phyloP scores from a whole-genome alignment of 2,113 vertebrate genomes.

The Solenodon paradoxus region DNA sequence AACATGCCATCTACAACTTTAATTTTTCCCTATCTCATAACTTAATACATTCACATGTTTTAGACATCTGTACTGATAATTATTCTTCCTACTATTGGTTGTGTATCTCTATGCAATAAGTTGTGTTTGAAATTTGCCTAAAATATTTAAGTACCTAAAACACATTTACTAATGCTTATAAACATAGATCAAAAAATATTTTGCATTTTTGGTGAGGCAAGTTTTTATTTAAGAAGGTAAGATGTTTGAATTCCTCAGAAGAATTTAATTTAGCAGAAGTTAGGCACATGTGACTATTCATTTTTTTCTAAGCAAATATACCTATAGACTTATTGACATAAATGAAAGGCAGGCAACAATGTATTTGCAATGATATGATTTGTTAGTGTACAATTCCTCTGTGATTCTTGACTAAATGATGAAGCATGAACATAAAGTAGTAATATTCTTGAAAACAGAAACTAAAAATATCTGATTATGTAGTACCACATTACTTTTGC shows the following conservation, averaged over 20 bases:
- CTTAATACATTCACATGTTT: background rate
- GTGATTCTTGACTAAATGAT: background rate
- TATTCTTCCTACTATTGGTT: background rate
- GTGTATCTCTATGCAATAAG: background rate
- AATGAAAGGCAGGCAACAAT: background rate
- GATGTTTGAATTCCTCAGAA: background rate
- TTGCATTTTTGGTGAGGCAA: background rate
- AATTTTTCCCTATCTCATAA: background rate
- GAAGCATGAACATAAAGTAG: background rate
- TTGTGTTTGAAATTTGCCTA: background rate
- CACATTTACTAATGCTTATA: background rate
- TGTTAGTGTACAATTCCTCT: background rate
- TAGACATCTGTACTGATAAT: background rate
- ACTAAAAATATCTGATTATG: background rate
- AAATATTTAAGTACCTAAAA: background rate
- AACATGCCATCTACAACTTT: background rate
- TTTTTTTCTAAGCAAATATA: background rate
- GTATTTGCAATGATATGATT: background rate
- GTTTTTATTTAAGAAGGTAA: background rate
- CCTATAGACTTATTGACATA: background rate
- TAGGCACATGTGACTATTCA: background rate
- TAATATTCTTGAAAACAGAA: background rate
- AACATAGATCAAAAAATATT: background rate
- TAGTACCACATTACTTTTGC: background rate
- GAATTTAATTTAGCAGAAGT: background rate